phyloP scores from a whole-genome alignment of 2,797 vertebrate species.

The Sandelia bainsii region DNA sequence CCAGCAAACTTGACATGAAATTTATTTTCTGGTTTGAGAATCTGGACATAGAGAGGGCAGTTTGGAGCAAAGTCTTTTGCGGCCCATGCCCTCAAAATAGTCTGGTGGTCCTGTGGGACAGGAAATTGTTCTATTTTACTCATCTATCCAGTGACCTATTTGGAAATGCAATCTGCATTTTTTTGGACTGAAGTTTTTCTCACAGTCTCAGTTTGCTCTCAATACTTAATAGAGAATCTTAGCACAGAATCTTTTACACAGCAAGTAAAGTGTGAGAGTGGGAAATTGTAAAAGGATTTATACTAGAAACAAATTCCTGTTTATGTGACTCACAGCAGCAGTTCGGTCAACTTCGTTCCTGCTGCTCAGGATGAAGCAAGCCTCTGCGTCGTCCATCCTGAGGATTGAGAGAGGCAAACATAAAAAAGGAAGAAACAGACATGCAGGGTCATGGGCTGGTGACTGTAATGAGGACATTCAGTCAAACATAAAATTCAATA shows the following conservation, averaged over 20 bases:
- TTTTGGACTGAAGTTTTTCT: slow-evolving; percentile 39
- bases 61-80: slow-evolving; percentile 99
- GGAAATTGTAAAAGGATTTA: slow-evolving; percentile 16
- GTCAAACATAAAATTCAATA: not conserved
- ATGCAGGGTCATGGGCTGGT: not conserved
- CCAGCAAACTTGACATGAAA: slow-evolving; percentile 99
- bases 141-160: slow-evolving; percentile 18
- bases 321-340: slow-evolving; percentile 89
- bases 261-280: slow-evolving; percentile 31
- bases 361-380: slow-evolving; percentile 98
- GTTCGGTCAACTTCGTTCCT: slow-evolving; percentile 96
- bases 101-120: slow-evolving; percentile 93
- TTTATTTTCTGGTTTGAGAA: slow-evolving; percentile 98
- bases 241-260: no score
- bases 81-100: slow-evolving; percentile 98
- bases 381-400: slow-evolving; percentile 98
- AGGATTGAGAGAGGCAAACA: slow-evolving; percentile 20
- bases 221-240: no score
- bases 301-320: not conserved
- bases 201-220: not conserved
- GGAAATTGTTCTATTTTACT: slow-evolving; percentile 15
- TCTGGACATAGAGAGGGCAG: slow-evolving; percentile 97
- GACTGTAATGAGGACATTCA: slow-evolving; percentile 2
- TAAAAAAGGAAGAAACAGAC: not conserved
- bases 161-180: slow-evolving; percentile 20